Percentiles rank a stretch among this genome's conserved stretches.
phyloP scores from a whole-genome alignment of 2,797 vertebrate species.

The Champsocephalus esox region DNA sequence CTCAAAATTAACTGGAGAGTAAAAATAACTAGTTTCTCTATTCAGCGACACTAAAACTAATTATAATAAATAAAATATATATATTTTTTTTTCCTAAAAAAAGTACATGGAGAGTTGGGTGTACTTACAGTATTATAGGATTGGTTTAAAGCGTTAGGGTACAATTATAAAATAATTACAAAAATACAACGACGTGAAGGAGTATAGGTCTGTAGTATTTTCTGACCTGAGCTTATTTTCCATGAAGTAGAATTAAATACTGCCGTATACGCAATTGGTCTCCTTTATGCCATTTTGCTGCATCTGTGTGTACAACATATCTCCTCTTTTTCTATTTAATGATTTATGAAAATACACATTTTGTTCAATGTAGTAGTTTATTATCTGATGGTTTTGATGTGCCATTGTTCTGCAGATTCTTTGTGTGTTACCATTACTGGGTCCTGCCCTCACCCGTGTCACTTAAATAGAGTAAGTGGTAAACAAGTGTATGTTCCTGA shows the following conservation, averaged over 20 bases:
- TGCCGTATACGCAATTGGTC: not conserved
- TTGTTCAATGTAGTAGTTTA: not conserved
- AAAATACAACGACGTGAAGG: not conserved
- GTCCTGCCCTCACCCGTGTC: constrained; percentile 8
- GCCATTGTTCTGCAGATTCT: not conserved
- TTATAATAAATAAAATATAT: not conserved
- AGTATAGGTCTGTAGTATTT: not conserved
- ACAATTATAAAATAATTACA: not conserved
- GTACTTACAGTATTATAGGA: not conserved
- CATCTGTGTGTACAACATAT: not conserved
- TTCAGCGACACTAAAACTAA: not conserved
- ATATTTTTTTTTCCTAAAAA: not conserved
- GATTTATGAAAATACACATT: not conserved
- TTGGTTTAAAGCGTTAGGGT: not conserved
- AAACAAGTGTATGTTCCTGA: constrained; percentile 36
- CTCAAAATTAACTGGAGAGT: not conserved
- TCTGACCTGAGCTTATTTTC: not conserved
- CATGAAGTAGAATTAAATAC: not conserved
- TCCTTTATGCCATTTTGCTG: too few relatives aligned
- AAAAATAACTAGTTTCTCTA: not conserved
- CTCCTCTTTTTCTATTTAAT: not conserved
- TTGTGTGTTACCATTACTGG: constrained; percentile 9
- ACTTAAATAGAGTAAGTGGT: constrained; percentile 54
- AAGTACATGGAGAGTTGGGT: not conserved
- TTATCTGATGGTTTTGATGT: not conserved